Evolutionary conservation across 2,113 vertebrate species (phyloP), one percentile per base, ranked within the genome.

Genomic region (Hirundichthys speculiger): DNA sequence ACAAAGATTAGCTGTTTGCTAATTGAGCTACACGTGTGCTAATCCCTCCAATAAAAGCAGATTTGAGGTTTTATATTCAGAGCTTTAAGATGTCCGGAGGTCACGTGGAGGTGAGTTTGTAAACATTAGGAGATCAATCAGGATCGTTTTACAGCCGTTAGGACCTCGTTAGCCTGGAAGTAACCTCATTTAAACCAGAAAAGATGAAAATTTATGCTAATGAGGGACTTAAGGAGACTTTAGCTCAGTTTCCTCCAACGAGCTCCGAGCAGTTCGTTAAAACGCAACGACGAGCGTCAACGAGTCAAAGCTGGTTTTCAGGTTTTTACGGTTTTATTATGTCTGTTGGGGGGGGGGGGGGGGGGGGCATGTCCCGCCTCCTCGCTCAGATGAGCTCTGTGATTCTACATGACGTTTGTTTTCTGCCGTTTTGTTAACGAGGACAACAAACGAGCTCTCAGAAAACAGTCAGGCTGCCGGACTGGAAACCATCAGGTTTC

Each of bases 21-120:
- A 3, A 27, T 4, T 6, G 25, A 5, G 5, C 42, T 4, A 0
- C 53, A 5, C 3, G 2, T 16, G 8, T 0, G 30, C 14, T 61
- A 64, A 75, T 64, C 41, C 47, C 20, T 15, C 24, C 61, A 21
- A 54, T 53, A 16, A 45, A 54, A 41, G 14, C 5, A 48, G 79
- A 73, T 55, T 57, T 30, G 11, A 53, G 30, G 22, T 6, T 34
- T 77, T 47, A 50, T 8, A 52, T 13, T 60, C 3, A 7, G 42
- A 46, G 63, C 57, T 73, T 60, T 16, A 1, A 64, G n/a, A 40
- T 40, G 13, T 30, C 16, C 10, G 10, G 42, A 11, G 1, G 10
- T 1, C 38, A 13, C 19, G 13, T 4, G 10, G 38, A 11, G 1
- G 6, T 1, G 0, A 66, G 69, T 79, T 73, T 60, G 39, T 64